Conservation (phyloP, 1,140 invertebrate genomes). For the Hylyphantes graminicola region DNA sequence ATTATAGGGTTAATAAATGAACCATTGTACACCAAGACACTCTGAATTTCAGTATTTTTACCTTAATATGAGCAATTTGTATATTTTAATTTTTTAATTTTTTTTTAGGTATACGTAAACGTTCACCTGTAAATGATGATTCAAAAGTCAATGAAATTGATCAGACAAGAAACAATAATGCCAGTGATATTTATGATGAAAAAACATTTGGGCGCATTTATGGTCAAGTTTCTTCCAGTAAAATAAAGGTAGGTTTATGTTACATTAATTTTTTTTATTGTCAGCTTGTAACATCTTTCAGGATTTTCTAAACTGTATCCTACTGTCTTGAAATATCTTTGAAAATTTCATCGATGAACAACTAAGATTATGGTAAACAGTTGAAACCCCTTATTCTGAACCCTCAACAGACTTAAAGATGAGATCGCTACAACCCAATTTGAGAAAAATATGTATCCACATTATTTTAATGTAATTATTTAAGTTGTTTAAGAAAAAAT, state of each 20-base stretch:
- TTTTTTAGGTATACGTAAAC: background rate
- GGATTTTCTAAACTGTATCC: background rate
- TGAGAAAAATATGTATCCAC: no score
- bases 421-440: no score
- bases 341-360: background rate
- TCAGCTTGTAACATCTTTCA: background rate
- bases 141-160: background rate
- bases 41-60: no score
- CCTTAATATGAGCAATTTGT: no score
- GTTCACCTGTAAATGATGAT: background rate
- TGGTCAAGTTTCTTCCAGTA: slow-evolving; percentile 26
- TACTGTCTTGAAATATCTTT: background rate
- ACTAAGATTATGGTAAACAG: background rate
- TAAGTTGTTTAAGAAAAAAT: no score
- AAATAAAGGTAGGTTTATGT: slow-evolving; percentile 1
- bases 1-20: no score
- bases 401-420: no score
- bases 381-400: background rate
- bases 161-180: background rate
- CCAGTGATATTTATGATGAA: slow-evolving; percentile 17
- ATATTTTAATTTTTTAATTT: background rate
- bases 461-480: no score
- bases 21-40: no score
- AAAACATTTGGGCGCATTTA: slow-evolving; percentile 10
- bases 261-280: background rate